Evolutionary conservation across 2,113 vertebrate genomes (phyloP).

Genomic region (Tetrax tetrax): DNA sequence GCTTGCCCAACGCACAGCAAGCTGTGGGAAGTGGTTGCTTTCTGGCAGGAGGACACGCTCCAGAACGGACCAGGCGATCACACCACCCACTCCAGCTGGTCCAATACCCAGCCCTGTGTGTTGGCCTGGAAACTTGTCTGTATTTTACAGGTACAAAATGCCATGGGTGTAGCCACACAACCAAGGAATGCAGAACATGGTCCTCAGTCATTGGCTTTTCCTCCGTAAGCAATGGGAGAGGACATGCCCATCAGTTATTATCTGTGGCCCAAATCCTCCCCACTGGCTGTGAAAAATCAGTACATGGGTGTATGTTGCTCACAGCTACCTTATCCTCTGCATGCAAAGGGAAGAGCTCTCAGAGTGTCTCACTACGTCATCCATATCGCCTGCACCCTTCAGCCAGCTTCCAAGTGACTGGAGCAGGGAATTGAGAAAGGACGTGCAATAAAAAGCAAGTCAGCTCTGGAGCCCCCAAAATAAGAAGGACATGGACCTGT

Average conservation of each 20-base stretch:
- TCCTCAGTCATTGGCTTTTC: background rate
- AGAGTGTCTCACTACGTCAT: accelerated
- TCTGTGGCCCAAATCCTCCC: background rate
- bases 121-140: background rate
- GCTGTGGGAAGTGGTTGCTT: background rate
- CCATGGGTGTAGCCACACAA: accelerated
- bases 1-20: background rate
- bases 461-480: too few species aligned
- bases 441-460: background rate
- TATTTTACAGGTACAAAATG: background rate
- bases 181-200: background rate
- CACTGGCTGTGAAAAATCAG: background rate
- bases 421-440: background rate
- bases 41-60: background rate
- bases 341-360: background rate
- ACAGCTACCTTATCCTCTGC: background rate
- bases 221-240: background rate
- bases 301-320: background rate
- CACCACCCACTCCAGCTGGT: accelerated
- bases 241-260: background rate
- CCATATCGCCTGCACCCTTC: background rate
- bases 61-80: accelerated
- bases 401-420: background rate
- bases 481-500: too few species aligned
- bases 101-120: background rate